Conservation (phyloP, 2,888 invertebrate species). For the Drosophila falleni region DNA sequence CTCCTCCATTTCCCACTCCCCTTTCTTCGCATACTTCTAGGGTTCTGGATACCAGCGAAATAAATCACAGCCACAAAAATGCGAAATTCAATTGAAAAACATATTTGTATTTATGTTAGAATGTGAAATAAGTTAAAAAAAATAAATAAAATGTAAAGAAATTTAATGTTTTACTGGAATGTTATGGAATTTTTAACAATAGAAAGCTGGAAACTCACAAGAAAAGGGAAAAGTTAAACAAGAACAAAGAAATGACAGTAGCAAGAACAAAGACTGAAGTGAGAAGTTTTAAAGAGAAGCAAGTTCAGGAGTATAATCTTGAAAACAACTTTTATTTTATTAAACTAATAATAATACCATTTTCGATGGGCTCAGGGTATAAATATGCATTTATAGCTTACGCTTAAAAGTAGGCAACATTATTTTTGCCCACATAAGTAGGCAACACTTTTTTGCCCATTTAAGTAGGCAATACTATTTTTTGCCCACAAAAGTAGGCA, state of each 20-base stretch:
- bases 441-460: too few species aligned
- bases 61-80: constrained; percentile 19
- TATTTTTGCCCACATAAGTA: too few species aligned
- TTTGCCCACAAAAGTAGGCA: too few species aligned
- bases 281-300: neutral
- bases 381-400: too few species aligned
- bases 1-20: neutral
- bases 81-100: constrained; percentile 21
- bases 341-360: too few species aligned
- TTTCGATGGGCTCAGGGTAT: too few species aligned
- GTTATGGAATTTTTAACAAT: neutral
- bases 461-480: too few species aligned
- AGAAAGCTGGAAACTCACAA: neutral
- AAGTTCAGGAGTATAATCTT: neutral
- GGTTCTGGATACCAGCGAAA: constrained; percentile 17
- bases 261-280: neutral
- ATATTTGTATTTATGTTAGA: constrained; percentile 11
- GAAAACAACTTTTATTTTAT: neutral
- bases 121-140: neutral
- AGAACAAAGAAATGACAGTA: neutral
- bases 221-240: neutral
- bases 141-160: neutral
- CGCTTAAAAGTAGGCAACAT: too few species aligned
- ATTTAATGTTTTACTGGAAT: neutral
- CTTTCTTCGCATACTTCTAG: too few species aligned